phyloP scores from a whole-genome alignment of 2,113 vertebrate species.

The Coregonus clupeaformis region DNA sequence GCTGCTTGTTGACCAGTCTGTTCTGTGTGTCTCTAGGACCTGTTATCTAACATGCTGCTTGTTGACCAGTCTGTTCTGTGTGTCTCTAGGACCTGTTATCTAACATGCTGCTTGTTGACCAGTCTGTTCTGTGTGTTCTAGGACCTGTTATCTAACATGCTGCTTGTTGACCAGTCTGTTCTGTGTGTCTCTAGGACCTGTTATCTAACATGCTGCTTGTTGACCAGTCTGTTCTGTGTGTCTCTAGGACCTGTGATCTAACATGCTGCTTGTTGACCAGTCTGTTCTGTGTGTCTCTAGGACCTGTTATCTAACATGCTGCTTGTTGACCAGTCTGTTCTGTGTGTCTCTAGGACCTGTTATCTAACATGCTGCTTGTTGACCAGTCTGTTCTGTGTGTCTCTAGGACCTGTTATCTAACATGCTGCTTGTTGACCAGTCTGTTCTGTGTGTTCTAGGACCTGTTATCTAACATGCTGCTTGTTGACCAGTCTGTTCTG shows the following conservation, averaged over 20 bases:
- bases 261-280: too few relatives aligned
- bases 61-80: not conserved
- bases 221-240: conserved; percentile 56
- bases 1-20: too few relatives aligned
- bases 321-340: conserved; percentile 78
- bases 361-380: too few relatives aligned
- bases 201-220: conserved; percentile 96
- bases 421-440: conserved; percentile 91
- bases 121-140: too few relatives aligned
- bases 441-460: too few relatives aligned
- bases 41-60: too few relatives aligned
- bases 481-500: not conserved
- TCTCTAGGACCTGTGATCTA: too few relatives aligned
- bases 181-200: conserved; percentile 79
- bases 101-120: conserved; percentile 94
- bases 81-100: conserved; percentile 87
- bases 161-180: not conserved
- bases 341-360: too few relatives aligned
- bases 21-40: not conserved
- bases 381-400: conserved; percentile 4
- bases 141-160: too few relatives aligned
- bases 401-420: conserved; percentile 90
- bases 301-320: conserved; percentile 96
- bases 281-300: conserved; percentile 61
- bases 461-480: too few relatives aligned